Evolutionary conservation across 1,140 invertebrate species (phyloP), one percentile per base, ranked within the genome.

Genomic region (Caenorhabditis briggsae): DNA sequence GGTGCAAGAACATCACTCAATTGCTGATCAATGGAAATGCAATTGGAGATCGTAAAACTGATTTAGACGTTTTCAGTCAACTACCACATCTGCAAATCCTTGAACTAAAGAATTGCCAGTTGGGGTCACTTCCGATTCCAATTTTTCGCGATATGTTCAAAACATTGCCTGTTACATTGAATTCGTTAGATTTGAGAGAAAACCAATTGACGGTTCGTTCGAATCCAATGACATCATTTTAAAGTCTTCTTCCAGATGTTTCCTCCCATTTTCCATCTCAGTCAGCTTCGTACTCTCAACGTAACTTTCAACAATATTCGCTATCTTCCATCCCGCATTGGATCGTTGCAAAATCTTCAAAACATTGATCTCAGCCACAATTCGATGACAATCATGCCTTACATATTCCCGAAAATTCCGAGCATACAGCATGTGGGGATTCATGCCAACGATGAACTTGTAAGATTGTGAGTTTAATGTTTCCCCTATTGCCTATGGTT

Each of bases 361-460:
- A 50, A 12, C 7, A 78, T 78, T 5, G n/a, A 50, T 53, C n/a
- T 78, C 8, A 78, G 46, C 20, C 43, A 78, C 16, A 78, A 78
- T 78, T n/a, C 5, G 12, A 78, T 78, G 46, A 23, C 46, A 11
- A 20, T 46, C 3, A 12, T 78, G 1, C 70, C 70, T 2, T 78
- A 78, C 23, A 14, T 78, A 50, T 78, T 78, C 46, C 46, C 70
- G 23, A 78, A 50, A 53, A 50, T 78, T 11, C 46, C 70, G 3
- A 78, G 33, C 41, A 83, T 59, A 18, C 53, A 83, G 41, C 53
- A 83, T 20, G 58, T 59, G 6, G 82, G 58, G n/a, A 14, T 83
- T 41, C 14, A 83, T 59, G 82, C 82, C 6, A 83, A 83, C 20
- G 58, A 83, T 14, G 53, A 61, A 41, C 33, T 83, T 53, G 55